These are phyloP conservation scores for Gymnoscopelus microlampas DNA, from an alignment of 2,797 vertebrate genomes.

Conservation along the genomic window DNA sequence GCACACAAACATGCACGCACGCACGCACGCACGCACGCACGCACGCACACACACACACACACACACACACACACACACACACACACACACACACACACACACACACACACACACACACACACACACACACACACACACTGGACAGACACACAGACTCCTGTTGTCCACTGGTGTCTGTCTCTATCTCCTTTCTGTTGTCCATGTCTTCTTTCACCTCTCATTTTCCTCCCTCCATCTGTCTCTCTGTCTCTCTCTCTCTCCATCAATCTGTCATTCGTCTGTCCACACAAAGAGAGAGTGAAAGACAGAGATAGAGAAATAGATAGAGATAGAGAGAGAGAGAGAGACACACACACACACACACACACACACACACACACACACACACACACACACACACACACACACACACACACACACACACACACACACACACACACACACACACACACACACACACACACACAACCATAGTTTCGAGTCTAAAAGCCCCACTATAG, in stretches of 20 bases:
- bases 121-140: not conserved
- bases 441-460: too few relatives aligned
- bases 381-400: too few relatives aligned
- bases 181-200: slow-evolving; percentile 2
- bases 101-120: slow-evolving; percentile 17
- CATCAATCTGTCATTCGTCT: too few relatives aligned
- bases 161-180: not conserved
- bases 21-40: not conserved
- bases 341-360: too few relatives aligned
- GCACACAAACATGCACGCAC: slow-evolving; percentile 5
- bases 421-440: too few relatives aligned
- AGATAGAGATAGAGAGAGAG: too few relatives aligned
- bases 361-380: too few relatives aligned
- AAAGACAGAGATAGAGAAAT: too few relatives aligned
- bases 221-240: not conserved
- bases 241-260: not conserved
- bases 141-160: slow-evolving; percentile 46
- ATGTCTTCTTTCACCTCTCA: not conserved
- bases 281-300: too few relatives aligned
- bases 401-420: too few relatives aligned
- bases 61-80: slow-evolving; percentile 35
- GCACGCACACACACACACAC: not conserved
- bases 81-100: slow-evolving; percentile 10
- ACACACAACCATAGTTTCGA: too few relatives aligned
- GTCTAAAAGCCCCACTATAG: too few relatives aligned